A percentile compares a stretch with the other conserved stretches of the same genome.
These are phyloP conservation scores for Dasysyrphus tricinctus DNA, from an alignment of 2,888 invertebrate genomes.

Conservation along the genomic window DNA sequence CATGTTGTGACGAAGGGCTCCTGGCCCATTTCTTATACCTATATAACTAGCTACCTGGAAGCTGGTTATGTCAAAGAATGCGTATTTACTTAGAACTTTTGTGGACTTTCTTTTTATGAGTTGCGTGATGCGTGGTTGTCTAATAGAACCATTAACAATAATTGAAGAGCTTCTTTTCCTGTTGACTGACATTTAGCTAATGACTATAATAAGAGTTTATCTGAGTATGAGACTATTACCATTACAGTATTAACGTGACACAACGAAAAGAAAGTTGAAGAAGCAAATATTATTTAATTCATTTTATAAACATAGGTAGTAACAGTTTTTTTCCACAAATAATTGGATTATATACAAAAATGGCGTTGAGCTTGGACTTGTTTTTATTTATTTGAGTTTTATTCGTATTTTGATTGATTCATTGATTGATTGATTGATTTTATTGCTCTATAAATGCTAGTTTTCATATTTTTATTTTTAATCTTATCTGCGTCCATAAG, in stretches of 20 bases:
- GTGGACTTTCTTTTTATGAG: constrained; percentile 43
- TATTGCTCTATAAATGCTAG: too few relatives aligned
- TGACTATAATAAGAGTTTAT: constrained; percentile 14
- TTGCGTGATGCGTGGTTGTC: constrained; percentile 60
- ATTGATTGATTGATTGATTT: too few relatives aligned
- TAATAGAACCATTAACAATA: constrained; percentile 68
- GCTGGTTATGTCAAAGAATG: constrained; percentile 31
- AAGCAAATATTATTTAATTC: constrained; percentile 17
- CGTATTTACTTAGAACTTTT: constrained; percentile 38
- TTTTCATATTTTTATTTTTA: too few relatives aligned
- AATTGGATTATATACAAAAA: too few relatives aligned
- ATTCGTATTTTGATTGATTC: too few relatives aligned
- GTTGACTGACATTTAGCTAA: constrained; percentile 68
- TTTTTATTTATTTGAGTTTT: too few relatives aligned
- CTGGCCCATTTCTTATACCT: not conserved
- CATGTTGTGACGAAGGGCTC: not conserved
- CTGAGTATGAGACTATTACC: constrained; percentile 19
- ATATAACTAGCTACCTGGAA: constrained; percentile 32
- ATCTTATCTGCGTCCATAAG: too few relatives aligned
- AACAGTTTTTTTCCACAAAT: too few relatives aligned
- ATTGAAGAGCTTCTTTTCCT: constrained; percentile 61
- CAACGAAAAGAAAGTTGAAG: constrained; percentile 32
- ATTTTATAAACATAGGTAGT: not conserved
- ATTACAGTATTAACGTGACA: constrained; percentile 47
- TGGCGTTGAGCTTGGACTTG: too few relatives aligned